A percentile compares a stretch with the other conserved stretches of the same genome.
These are phyloP conservation scores for Clistopyga incitator DNA, from an alignment of 2,888 invertebrate genomes.

Conservation along the genomic window DNA sequence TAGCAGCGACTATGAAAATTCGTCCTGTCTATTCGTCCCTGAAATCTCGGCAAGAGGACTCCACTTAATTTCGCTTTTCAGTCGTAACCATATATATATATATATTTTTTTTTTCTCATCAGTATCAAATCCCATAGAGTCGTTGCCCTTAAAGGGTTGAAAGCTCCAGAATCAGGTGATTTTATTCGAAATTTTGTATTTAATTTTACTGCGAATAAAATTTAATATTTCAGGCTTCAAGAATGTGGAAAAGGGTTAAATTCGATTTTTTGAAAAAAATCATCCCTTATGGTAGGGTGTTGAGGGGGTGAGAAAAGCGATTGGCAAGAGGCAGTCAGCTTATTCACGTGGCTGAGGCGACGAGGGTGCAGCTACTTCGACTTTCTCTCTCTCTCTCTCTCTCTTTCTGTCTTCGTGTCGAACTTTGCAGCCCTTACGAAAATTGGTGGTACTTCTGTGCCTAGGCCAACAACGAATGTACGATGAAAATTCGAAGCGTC, in stretches of 20 bases:
- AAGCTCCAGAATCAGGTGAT: no score
- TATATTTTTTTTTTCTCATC: conserved; percentile 32
- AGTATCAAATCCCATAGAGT: conserved; percentile 10
- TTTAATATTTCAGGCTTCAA: no score
- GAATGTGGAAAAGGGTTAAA: no score
- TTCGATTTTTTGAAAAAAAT: no score
- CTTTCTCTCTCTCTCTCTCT: no score
- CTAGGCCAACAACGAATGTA: conserved; percentile 49
- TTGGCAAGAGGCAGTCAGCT: conserved; percentile 57
- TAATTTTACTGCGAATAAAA: no score
- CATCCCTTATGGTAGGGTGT: no score
- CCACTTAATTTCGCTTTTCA: conserved; percentile 58
- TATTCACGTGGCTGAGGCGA: conserved; percentile 42
- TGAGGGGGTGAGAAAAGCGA: conserved; percentile 43
- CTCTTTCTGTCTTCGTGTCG: conserved; percentile 29
- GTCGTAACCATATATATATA: no score
- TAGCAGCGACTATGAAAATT: conserved; percentile 48
- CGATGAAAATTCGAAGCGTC: conserved; percentile 49
- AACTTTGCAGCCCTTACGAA: conserved; percentile 54
- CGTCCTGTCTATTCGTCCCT: conserved; percentile 53
- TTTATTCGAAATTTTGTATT: no score
- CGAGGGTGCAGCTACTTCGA: conserved; percentile 30
- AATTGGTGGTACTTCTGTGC: conserved; percentile 13
- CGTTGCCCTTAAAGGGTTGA: no score
- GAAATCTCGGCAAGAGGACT: conserved; percentile 45